phyloP scores from a whole-genome alignment of 2,888 invertebrate species.

The Cheilosia vulpina region DNA sequence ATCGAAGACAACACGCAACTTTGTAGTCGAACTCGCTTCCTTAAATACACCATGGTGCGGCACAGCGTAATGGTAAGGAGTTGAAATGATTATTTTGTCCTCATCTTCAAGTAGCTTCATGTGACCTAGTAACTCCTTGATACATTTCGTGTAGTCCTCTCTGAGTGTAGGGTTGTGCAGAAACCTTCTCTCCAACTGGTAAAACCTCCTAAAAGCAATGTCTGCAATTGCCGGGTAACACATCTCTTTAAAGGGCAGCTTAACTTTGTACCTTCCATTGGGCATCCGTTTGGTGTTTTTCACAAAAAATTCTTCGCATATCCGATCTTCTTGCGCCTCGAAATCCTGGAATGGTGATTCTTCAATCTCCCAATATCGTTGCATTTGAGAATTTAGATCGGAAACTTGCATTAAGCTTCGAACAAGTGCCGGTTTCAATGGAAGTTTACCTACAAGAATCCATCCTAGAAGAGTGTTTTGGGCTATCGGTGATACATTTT shows the following conservation, averaged over 20 bases:
- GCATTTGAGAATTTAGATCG: constrained; percentile 5
- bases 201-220: not conserved
- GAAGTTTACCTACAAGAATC: no score
- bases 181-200: constrained; percentile 19
- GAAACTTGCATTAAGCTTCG: constrained; percentile 6
- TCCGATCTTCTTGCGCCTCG: not conserved
- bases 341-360: no score
- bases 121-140: constrained; percentile 26
- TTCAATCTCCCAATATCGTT: constrained; percentile 30
- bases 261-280: constrained; percentile 25
- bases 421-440: not conserved
- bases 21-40: no score
- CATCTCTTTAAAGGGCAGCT: not conserved
- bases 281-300: constrained; percentile 14
- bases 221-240: no score
- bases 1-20: no score
- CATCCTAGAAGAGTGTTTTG: no score
- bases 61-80: constrained; percentile 2
- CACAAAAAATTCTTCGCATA: constrained; percentile 12
- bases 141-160: constrained; percentile 23
- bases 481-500: no score
- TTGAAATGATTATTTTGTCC: not conserved
- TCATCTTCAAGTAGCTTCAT: constrained; percentile 21
- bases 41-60: constrained; percentile 20
- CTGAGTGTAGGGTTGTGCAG: constrained; percentile 12